Evolutionary conservation across 53 echinoderm and acorn worm genomes (phyloP).

Genomic region (Luidia sarsii): DNA sequence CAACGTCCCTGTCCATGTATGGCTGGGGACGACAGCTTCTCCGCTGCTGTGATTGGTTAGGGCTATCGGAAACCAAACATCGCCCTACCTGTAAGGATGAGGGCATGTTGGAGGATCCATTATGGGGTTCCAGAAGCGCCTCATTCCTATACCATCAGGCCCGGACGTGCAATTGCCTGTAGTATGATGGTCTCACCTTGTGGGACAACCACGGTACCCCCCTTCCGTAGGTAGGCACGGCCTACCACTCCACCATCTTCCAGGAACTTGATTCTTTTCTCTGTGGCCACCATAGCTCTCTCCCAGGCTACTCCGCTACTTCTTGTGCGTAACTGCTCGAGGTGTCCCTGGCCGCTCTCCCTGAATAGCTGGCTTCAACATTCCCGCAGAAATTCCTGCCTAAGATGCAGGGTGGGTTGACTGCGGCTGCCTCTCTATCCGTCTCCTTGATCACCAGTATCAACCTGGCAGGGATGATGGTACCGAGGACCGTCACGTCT

Average conservation of each 20-base stretch:
- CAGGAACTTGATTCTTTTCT: not conserved
- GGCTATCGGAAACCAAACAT: not conserved
- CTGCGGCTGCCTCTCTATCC: not conserved
- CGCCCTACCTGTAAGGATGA: not conserved
- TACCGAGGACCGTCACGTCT: not conserved
- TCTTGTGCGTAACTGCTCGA: not conserved
- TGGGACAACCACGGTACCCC: not conserved
- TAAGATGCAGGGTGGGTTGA: not conserved
- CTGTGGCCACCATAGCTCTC: not conserved
- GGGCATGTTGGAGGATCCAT: not conserved
- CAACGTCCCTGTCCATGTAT: not conserved
- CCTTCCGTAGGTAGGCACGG: not conserved
- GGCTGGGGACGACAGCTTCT: not conserved
- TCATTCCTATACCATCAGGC: constrained; percentile 14
- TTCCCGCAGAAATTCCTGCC: constrained; percentile 3
- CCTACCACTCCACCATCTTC: not conserved
- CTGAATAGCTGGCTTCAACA: not conserved
- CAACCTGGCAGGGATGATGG: not conserved
- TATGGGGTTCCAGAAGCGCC: not conserved
- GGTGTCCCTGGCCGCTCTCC: not conserved
- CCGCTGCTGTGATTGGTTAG: not conserved
- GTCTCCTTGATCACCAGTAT: not conserved
- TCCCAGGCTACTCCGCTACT: not conserved
- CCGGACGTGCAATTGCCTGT: constrained; percentile 2
- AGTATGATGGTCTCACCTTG: not conserved